A percentile compares a stretch with the other conserved stretches of the same genome.
phyloP scores from a whole-genome alignment of 2,888 invertebrate genomes.

The Phaonia tiefii region DNA sequence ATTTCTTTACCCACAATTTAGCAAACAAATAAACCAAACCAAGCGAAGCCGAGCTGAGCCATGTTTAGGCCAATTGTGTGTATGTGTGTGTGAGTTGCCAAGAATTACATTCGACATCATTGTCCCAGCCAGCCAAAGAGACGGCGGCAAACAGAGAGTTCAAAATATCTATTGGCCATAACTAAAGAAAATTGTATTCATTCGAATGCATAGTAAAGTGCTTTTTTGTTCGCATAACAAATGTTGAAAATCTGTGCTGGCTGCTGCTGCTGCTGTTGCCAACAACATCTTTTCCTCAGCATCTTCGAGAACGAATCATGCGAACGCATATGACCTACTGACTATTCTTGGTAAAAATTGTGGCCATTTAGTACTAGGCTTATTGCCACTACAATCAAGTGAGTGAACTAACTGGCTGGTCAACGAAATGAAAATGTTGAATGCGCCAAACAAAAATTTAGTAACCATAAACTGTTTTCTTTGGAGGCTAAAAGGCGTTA shows the following conservation, averaged over 20 bases:
- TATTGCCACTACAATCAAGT: slow-evolving; percentile 28
- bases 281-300: slow-evolving; percentile 14
- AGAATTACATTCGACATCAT: slow-evolving; percentile 23
- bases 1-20: slow-evolving; percentile 48
- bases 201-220: slow-evolving; percentile 24
- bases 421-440: slow-evolving; percentile 30
- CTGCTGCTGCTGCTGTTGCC: neutral
- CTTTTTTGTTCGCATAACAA: slow-evolving; percentile 21
- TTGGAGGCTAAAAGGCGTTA: slow-evolving; percentile 64
- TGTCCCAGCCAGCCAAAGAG: neutral
- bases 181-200: slow-evolving; percentile 44
- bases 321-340: slow-evolving; percentile 71
- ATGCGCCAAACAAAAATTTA: slow-evolving; percentile 25
- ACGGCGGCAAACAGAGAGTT: slow-evolving; percentile 43
- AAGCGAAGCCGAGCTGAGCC: slow-evolving; percentile 54
- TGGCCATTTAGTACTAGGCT: slow-evolving; percentile 53
- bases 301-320: slow-evolving; percentile 40
- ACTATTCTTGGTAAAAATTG: slow-evolving; percentile 60
- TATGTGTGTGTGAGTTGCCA: neutral
- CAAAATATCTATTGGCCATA: slow-evolving; percentile 61
- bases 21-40: slow-evolving; percentile 57
- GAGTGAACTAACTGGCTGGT: neutral
- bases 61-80: neutral
- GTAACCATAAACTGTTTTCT: slow-evolving; percentile 54
- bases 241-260: neutral